phyloP scores from a whole-genome alignment of 2,888 invertebrate genomes.

The Cephus rjabovi region DNA sequence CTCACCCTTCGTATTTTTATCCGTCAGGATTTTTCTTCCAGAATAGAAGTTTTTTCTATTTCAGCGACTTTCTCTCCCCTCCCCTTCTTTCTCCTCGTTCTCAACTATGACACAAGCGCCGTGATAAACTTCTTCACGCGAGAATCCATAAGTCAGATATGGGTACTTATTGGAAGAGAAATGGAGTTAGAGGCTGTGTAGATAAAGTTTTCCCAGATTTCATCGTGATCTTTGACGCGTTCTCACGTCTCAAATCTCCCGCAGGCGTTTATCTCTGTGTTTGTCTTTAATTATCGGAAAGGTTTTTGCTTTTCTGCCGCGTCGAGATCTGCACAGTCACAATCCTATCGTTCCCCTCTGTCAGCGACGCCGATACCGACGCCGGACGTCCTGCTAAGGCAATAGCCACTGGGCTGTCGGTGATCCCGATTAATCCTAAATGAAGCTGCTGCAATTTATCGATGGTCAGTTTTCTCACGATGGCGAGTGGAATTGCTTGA shows the following conservation, averaged over 20 bases:
- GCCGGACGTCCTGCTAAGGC: not conserved
- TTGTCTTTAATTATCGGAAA: conserved; percentile 23
- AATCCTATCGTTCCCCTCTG: not conserved
- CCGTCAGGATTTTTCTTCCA: not conserved
- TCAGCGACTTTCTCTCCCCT: not conserved
- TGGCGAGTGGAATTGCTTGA: not conserved
- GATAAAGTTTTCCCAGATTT: conserved; percentile 13
- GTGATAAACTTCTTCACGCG: not conserved
- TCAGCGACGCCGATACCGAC: not conserved
- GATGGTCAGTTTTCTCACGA: not conserved
- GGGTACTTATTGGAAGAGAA: not conserved
- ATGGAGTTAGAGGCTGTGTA: conserved; percentile 8
- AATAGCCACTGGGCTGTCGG: not conserved
- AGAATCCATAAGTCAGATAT: not conserved
- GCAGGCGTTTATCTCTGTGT: conserved; percentile 10
- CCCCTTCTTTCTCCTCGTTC: not conserved
- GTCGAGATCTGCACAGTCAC: not conserved
- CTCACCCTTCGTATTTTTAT: not conserved
- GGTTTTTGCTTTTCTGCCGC: conserved; percentile 13
- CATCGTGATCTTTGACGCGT: not conserved
- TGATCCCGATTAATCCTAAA: not conserved
- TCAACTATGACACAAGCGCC: not conserved
- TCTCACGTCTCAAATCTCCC: not conserved
- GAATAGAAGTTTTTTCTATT: not conserved
- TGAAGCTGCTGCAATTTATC: not conserved